Percentiles rank a stretch among this genome's conserved stretches.
These are phyloP conservation scores for Triplophysa tibetana DNA, from an alignment of 2,113 vertebrate species.

Conservation along the genomic window DNA sequence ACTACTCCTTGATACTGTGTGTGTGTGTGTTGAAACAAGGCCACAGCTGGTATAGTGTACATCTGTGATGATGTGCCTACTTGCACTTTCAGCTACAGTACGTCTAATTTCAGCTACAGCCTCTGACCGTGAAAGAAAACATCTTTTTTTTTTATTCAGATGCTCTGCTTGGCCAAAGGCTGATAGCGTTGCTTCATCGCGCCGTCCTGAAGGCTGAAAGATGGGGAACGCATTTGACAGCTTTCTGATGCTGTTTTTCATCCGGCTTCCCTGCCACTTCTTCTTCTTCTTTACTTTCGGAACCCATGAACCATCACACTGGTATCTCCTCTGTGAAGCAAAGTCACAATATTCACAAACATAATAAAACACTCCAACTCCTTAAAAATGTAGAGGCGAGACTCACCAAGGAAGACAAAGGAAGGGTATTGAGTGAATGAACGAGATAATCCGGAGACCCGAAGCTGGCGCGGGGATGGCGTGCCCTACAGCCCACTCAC, in stretches of 20 bases:
- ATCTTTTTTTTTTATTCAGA: constrained; percentile 19
- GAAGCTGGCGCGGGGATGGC: not conserved
- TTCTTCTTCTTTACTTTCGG: not conserved
- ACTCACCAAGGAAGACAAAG: not conserved
- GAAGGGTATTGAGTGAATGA: not conserved
- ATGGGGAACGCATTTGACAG: not conserved
- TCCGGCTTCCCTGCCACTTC: not conserved
- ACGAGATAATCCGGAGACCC: not conserved
- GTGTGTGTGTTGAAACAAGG: constrained; percentile 28
- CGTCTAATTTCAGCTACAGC: constrained; percentile 30
- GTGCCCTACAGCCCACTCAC: not conserved
- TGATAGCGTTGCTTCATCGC: too few species aligned
- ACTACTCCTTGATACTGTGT: not conserved
- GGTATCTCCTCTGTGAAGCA: not conserved
- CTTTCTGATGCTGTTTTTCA: not conserved
- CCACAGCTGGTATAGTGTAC: constrained; percentile 36
- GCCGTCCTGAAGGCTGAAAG: not conserved
- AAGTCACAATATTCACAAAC: not conserved
- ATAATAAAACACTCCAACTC: not conserved
- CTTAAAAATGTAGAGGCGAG: constrained; percentile 5
- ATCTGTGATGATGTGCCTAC: constrained; percentile 29
- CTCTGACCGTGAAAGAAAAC: constrained; percentile 15
- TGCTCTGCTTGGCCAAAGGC: not conserved
- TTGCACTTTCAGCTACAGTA: constrained; percentile 35
- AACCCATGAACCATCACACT: not conserved